Evolutionary conservation across 2,797 vertebrate genomes (phyloP).

Genomic region (Periophthalmus magnuspinnatus): DNA sequence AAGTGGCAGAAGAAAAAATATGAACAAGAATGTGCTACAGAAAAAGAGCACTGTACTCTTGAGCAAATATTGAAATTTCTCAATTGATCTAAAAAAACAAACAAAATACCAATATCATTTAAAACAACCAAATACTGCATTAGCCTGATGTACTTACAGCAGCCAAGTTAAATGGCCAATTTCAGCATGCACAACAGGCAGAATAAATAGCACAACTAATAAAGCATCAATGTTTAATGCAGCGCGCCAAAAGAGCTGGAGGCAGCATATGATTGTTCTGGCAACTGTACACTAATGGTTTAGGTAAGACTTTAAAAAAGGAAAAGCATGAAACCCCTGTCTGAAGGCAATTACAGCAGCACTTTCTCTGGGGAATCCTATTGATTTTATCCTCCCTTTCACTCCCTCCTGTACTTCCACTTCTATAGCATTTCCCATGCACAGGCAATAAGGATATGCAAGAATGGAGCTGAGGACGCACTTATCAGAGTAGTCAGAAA

Average conservation of each 20-base stretch:
- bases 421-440: slow-evolving; percentile 68
- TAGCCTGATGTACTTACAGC: not conserved
- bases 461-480: slow-evolving; percentile 31
- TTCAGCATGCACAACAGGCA: not conserved
- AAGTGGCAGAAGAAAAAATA: not conserved
- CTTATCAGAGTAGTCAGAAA: slow-evolving; percentile 38
- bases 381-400: slow-evolving; percentile 56
- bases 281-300: slow-evolving; percentile 7
- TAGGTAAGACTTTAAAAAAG: slow-evolving; percentile 12
- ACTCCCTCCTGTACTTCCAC: slow-evolving; percentile 43
- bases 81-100: too few relatives aligned
- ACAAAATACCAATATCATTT: too few relatives aligned
- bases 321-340: slow-evolving; percentile 59
- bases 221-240: slow-evolving; percentile 1
- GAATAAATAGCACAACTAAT: not conserved
- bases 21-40: not conserved
- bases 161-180: not conserved
- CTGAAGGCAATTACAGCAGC: slow-evolving; percentile 67
- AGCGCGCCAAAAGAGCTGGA: not conserved
- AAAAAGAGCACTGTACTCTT: too few relatives aligned
- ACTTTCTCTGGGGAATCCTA: slow-evolving; percentile 56
- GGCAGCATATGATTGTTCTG: not conserved
- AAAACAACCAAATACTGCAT: not conserved
- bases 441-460: slow-evolving; percentile 65
- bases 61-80: too few relatives aligned